Evolutionary conservation across 2,888 invertebrate species (phyloP), one percentile per base, ranked within the genome.

Genomic region (Amphipoea oculea): DNA sequence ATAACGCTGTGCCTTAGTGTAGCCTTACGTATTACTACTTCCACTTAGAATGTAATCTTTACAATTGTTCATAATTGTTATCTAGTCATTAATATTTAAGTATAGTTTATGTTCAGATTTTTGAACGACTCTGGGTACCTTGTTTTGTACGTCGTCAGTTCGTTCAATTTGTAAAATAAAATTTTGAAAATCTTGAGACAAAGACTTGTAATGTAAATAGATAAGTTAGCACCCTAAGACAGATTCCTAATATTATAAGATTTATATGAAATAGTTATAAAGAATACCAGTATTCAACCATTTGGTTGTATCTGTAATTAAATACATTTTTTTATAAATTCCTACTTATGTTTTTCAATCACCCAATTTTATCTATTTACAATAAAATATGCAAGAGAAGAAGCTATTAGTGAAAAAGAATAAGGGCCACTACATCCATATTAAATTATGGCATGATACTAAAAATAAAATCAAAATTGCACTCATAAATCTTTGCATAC

Each of bases 191-290:
- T 89, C 76, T 89, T 94, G 95, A 96, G 95, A 96, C 95, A 96
- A 96, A 96, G 96, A 96, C 96, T 96, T 94, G 84, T 93, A 93
- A 78, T 95, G 94, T 95, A 94, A 71, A 95, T 93, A 94, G 87
- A 89, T 94, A 94, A 84, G 86, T 82, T 95, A 95, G 96, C 89
- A 96, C 96, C 95, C 88, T 96, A 96, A 95, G 94, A 93, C 86
- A 95, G 95, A 96, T 97, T 97, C 97, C 96, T 96, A 97, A 96
- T 96, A 96, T 92, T 93, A 90, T 95, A 94, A 95, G 93, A 92
- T 92, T 92, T 85, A 92, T 91, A 91, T 91, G 82, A 92, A 88
- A 90, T 91, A 90, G 91, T 91, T 92, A 91, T 89, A 87, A 87
- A 91, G 89, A 91, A 88, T 88, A 92, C 90, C 94, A 92, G 91